Evolutionary conservation across 1,140 invertebrate species (phyloP).

Genomic region (Orchestia grillus): DNA sequence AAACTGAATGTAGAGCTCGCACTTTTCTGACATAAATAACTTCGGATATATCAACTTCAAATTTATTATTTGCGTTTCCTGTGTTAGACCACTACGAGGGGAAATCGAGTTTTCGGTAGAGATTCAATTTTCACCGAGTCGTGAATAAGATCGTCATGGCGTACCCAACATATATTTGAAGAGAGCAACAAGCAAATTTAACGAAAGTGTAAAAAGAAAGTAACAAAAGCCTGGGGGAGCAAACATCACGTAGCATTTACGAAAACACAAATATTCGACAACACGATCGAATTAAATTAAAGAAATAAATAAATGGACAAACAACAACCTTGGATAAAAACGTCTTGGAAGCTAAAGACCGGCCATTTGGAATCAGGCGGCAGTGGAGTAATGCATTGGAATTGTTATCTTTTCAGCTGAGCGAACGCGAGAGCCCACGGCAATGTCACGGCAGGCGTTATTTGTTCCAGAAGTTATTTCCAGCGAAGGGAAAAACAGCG

Average conservation of each 20-base stretch:
- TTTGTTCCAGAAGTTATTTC: too few relatives aligned
- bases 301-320: background rate
- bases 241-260: background rate
- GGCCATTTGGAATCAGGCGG: background rate
- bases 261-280: background rate
- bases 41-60: too few relatives aligned
- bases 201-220: too few relatives aligned
- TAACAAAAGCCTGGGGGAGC: background rate
- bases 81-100: too few relatives aligned
- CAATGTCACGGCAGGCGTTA: background rate
- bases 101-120: too few relatives aligned
- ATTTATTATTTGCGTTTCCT: too few relatives aligned
- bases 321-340: too few relatives aligned
- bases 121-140: too few relatives aligned
- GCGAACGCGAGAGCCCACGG: background rate
- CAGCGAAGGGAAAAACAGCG: background rate
- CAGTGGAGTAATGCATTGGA: background rate
- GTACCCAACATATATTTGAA: background rate
- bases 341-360: background rate
- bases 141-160: too few relatives aligned
- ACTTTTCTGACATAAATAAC: too few relatives aligned
- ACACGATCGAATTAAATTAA: background rate
- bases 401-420: background rate
- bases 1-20: too few relatives aligned
- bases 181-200: too few relatives aligned